phyloP scores from a whole-genome alignment of 2,797 vertebrate species.

The Coracias cyanogaster region DNA sequence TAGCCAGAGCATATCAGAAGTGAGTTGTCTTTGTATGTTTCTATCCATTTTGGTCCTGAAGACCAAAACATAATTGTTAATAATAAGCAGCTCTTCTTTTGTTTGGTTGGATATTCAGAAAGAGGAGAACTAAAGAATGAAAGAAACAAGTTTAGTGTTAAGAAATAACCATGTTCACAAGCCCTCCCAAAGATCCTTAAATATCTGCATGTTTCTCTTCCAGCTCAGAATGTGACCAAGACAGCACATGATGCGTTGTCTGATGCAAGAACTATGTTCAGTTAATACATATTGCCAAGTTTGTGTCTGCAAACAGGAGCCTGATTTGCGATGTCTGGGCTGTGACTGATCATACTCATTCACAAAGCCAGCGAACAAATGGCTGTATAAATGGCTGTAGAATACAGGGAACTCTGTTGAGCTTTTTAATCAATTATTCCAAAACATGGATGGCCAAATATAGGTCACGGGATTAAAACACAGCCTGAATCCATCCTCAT shows the following conservation, averaged over 20 bases:
- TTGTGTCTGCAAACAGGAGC: background rate
- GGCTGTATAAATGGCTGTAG: background rate
- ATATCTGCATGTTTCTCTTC: constrained; percentile 5
- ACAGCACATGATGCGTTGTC: background rate
- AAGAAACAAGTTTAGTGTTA: background rate
- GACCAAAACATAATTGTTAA: background rate
- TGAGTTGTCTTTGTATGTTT: background rate
- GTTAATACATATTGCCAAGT: constrained; percentile 16
- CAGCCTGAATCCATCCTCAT: background rate
- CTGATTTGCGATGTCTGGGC: background rate
- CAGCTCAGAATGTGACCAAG: background rate
- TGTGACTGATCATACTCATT: background rate
- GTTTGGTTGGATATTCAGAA: background rate
- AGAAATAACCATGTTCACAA: background rate
- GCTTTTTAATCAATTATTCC: background rate
- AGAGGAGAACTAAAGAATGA: background rate
- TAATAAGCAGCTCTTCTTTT: background rate
- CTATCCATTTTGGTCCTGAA: background rate
- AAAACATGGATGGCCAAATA: background rate
- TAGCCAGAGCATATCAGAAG: background rate
- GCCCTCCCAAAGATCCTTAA: background rate
- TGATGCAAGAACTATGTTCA: constrained; percentile 31
- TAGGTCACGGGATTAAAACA: background rate
- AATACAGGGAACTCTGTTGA: background rate
- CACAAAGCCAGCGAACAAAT: background rate